These are phyloP conservation scores for Mesopsocus fuscifrons DNA, from an alignment of 2,888 invertebrate genomes.

Conservation along the genomic window DNA sequence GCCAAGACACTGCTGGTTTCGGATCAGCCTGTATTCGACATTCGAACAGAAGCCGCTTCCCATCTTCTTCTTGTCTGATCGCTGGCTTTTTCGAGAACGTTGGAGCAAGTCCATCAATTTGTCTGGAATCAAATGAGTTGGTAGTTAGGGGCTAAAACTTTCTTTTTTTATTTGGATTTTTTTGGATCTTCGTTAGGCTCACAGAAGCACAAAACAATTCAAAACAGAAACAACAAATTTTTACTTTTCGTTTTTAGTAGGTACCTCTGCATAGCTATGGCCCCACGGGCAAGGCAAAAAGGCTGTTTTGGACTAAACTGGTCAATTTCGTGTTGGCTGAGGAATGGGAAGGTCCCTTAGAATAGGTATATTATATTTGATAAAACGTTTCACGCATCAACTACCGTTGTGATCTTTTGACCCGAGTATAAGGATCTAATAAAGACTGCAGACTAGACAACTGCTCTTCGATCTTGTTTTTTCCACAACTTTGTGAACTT, in stretches of 20 bases:
- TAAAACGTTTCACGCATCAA: too few species aligned
- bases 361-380: too few species aligned
- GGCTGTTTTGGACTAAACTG: too few species aligned
- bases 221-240: slow-evolving; percentile 11
- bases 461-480: too few species aligned
- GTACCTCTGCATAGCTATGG: slow-evolving; percentile 8
- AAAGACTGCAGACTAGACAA: too few species aligned
- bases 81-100: slow-evolving; percentile 96
- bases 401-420: too few species aligned
- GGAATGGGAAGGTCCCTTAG: too few species aligned
- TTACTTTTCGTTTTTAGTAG: slow-evolving; percentile 1
- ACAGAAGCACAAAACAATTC: background rate
- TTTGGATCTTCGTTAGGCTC: background rate
- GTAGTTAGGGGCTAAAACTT: slow-evolving; percentile 2
- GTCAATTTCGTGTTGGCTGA: too few species aligned
- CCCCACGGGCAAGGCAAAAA: too few species aligned
- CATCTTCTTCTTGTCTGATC: slow-evolving; percentile 93
- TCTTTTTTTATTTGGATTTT: too few species aligned
- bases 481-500: too few species aligned
- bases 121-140: slow-evolving; percentile 42
- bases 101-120: slow-evolving; percentile 94
- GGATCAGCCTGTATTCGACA: slow-evolving; percentile 90
- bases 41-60: slow-evolving; percentile 81
- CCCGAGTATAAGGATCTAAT: too few species aligned
- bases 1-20: slow-evolving; percentile 74